Base-by-base conservation (phyloP, 1,140 invertebrate species). In the Neuroterus valhalla region DNA sequence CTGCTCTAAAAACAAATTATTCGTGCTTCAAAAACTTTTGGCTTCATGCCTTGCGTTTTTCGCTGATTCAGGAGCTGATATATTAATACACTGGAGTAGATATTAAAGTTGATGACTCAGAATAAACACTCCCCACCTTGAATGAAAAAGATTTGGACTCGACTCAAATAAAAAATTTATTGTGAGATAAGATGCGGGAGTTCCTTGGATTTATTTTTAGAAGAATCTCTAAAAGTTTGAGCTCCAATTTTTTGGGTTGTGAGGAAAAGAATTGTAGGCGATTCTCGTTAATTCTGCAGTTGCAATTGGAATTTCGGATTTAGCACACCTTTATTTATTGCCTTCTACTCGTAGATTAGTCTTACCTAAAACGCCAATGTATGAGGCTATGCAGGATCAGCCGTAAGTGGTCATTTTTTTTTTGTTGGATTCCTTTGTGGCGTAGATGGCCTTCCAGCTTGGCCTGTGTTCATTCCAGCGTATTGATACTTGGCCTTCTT, bases 401-500 rank as follows among this genome's bases (percentile, higher is more conserved):
- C 77, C 43, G 72, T 86, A 85, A 87, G 85, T 82, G 87, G 88
- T 90, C 89, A 90, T 90, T 95, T 96, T 92, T 96, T 96, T 91
- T 96, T 96, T 82, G 94, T 94, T 79, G 94, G 95, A 82, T 94
- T 94, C 80, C 97, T 92, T 73, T 97, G 97, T 82, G 97, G 97
- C 85, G 97, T 98, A 79, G 95, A 93, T 82, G 95, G 95, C 83
- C 95, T 93, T 78, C 94, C 94, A 0, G 85, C 78, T 75, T 89
- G 88, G 10, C 85, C 88, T 83, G 94, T 93, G 81, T 95, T 95
- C 90, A 95, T 93, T 76, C 94, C 94, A 67, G 93, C 93, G 91
- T 99, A 99, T 86, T 99, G 97, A 90, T 99, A 99, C 90, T 99
- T 99, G 43, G 98, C 97, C 91, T 99, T 97, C 92, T 99, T 99